Base-by-base conservation (phyloP, 2,797 vertebrate species). In the Heterohyrax brucei region DNA sequence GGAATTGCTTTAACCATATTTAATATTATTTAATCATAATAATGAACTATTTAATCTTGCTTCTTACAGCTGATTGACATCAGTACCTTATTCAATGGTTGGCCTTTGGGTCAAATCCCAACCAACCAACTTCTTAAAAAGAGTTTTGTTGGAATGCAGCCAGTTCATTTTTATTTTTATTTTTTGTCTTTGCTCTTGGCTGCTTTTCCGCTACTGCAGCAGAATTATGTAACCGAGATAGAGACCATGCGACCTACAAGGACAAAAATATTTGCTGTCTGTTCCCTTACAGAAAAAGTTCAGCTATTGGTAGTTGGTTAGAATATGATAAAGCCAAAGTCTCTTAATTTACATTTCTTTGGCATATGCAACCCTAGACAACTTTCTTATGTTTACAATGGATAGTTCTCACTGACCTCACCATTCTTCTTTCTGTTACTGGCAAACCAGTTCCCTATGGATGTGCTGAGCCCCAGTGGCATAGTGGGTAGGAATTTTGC, bases 271-370 rank as follows among this genome's bases (percentile, higher is more conserved):
- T n/a, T 89, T 48, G 10, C 50, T 87, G 2, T 78, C 21, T 64
- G 6, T 10, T n/a, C 19, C 19, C 86, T 72, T 30, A 78, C 18
- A 78, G 75, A 53, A 81, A 70, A 56, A 79, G 12, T 90, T 72
- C 89, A 24, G 72, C 59, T 16, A 7, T 50, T 75, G 33, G 39
- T 92, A 24, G 39, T 72, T 88, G 48, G 50, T 73, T 46, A 85
- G n/a, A 46, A 30, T 19, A 48, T 5, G 10, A 28, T 44, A 59
- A 66, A 10, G 39, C 9, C 14, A 16, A n/a, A 96, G 10, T 50
- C 48, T 80, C 48, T 84, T 88, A 75, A 92, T 84, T 90, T 91
- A 56, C 72, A 73, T 86, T 85, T 86, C 28, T 82, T 88, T 86
- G 30, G 1, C 50, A 21, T 1, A 30, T 53, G 46, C 9, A 50